These are phyloP conservation scores for Bradysia coprophila DNA, from an alignment of 1,140 invertebrate genomes.

Conservation along the genomic window DNA sequence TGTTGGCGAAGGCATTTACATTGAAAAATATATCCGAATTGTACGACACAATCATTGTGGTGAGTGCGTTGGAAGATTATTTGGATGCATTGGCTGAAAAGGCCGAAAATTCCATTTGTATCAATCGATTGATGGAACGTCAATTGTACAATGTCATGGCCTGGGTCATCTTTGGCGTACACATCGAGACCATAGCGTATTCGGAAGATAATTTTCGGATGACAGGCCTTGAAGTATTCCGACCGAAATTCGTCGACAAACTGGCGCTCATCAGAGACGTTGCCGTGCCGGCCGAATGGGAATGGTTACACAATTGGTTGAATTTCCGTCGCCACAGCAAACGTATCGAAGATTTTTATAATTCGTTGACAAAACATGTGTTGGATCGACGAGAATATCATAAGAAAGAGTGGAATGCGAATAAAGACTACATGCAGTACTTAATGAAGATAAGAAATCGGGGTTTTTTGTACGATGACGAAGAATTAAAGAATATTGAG, in stretches of 20 bases:
- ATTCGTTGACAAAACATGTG: not conserved
- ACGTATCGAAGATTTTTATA: not conserved
- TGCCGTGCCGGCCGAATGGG: no score
- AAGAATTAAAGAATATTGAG: no score
- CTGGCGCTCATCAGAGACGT: not conserved
- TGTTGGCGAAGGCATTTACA: constrained; percentile 37
- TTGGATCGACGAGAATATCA: not conserved
- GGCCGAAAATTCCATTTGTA: not conserved
- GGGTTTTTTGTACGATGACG: no score
- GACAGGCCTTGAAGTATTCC: not conserved
- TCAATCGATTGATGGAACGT: not conserved
- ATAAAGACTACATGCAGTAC: no score
- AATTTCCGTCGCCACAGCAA: not conserved
- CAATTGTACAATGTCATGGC: not conserved
- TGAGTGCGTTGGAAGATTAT: not conserved
- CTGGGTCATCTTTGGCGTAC: not conserved
- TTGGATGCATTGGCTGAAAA: not conserved
- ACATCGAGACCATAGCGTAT: not conserved
- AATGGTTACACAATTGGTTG: not conserved
- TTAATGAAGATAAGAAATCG: no score
- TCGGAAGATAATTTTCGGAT: not conserved
- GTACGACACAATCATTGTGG: not conserved
- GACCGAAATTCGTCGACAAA: not conserved
- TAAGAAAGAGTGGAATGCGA: not conserved
- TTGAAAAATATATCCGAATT: constrained; percentile 37